A percentile compares a stretch with the other conserved stretches of the same genome.
Conservation (phyloP, 2,113 vertebrate genomes). For the Odontophorus gujanensis region DNA sequence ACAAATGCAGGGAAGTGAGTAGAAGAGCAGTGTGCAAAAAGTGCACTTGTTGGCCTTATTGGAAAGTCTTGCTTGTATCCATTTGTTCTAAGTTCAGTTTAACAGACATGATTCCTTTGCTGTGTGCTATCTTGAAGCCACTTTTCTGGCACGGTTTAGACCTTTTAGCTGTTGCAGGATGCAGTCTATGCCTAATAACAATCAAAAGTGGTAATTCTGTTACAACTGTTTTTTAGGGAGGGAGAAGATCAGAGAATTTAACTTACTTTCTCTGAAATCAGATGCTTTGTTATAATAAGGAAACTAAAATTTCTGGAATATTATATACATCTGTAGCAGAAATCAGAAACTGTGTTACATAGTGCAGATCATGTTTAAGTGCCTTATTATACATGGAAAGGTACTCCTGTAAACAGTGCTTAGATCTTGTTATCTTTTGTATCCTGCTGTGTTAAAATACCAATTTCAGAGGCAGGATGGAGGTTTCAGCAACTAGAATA, state of each 20-base stretch:
- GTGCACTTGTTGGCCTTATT: not conserved
- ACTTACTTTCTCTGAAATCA: not conserved
- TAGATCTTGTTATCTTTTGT: not conserved
- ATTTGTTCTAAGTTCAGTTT: not conserved
- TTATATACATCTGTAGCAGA: not conserved
- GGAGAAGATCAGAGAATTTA: not conserved
- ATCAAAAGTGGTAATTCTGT: not conserved
- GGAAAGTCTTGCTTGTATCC: not conserved
- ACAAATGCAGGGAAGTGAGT: not conserved
- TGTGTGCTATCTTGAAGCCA: not conserved
- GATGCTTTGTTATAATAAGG: not conserved
- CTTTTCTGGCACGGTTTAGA: not conserved
- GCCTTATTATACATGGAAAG: fast-evolving
- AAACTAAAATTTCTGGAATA: not conserved
- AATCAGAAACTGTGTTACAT: not conserved
- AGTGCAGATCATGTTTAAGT: not conserved
- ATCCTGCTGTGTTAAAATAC: not conserved
- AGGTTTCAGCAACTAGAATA: not conserved
- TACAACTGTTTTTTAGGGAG: not conserved
- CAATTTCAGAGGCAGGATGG: not conserved
- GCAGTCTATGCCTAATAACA: not conserved
- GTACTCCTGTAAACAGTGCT: not conserved
- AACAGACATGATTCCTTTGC: not conserved
- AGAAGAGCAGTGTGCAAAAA: not conserved
- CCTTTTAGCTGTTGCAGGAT: not conserved